These are phyloP conservation scores for Nomada ferruginata DNA, from an alignment of 2,888 invertebrate species.

Conservation along the genomic window DNA sequence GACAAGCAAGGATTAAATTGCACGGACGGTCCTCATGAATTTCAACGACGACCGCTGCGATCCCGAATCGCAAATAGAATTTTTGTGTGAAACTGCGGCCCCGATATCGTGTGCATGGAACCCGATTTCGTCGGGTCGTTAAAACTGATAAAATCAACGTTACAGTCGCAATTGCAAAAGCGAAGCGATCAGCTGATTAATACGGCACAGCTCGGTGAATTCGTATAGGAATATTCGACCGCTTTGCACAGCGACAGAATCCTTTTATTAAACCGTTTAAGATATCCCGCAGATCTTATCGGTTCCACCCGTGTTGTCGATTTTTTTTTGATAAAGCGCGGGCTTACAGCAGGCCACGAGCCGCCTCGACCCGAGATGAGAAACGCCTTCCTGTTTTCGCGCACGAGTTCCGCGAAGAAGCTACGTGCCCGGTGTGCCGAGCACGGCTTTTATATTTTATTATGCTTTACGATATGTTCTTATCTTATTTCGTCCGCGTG, in stretches of 20 bases:
- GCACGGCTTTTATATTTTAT: conserved; percentile 53
- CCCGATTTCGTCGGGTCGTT: too few species aligned
- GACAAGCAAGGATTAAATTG: conserved; percentile 52
- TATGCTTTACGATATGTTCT: conserved; percentile 44
- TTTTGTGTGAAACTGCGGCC: too few species aligned
- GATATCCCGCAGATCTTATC: conserved; percentile 14
- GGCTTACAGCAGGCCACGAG: conserved; percentile 22
- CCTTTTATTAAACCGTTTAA: not conserved
- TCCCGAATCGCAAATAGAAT: conserved; percentile 42
- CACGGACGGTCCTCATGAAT: conserved; percentile 47
- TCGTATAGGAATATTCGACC: not conserved
- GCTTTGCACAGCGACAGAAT: too few species aligned
- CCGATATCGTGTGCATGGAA: too few species aligned
- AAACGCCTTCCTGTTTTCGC: conserved; percentile 57
- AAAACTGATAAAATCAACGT: too few species aligned
- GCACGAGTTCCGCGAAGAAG: conserved; percentile 43
- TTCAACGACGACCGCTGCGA: conserved; percentile 40
- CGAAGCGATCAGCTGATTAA: too few species aligned
- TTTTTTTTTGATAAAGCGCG: conserved; percentile 7
- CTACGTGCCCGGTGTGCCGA: conserved; percentile 43
- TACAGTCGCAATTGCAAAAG: too few species aligned
- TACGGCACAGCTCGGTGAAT: too few species aligned
- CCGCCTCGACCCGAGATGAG: conserved; percentile 21
- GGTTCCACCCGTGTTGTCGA: conserved; percentile 31
- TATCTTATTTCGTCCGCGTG: conserved; percentile 42